These are phyloP conservation scores for Pyxicephalus adspersus DNA, from an alignment of 2,113 vertebrate species.

Conservation along the genomic window DNA sequence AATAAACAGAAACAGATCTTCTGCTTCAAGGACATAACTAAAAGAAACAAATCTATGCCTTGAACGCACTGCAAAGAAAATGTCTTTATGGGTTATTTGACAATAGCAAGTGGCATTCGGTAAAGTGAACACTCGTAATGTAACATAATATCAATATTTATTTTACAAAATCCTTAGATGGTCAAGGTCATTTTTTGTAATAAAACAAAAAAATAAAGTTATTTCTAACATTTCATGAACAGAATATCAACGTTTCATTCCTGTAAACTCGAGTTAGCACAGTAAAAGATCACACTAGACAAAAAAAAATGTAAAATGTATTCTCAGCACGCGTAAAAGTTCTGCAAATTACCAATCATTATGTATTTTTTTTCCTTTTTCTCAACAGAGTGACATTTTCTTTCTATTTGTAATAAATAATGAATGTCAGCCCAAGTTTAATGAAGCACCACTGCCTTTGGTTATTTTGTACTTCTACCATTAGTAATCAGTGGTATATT, in stretches of 20 bases:
- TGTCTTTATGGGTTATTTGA: no score
- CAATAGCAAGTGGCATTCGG: no score
- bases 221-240: background rate
- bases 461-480: slow-evolving; percentile 45
- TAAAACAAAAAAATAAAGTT: background rate
- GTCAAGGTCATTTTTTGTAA: background rate
- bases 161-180: no score
- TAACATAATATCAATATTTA: background rate
- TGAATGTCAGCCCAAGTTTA: slow-evolving; percentile 46
- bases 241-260: background rate
- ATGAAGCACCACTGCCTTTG: slow-evolving; percentile 45
- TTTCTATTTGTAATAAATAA: slow-evolving; percentile 46
- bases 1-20: no score
- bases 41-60: no score
- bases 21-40: no score
- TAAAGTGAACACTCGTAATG: background rate
- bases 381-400: slow-evolving; percentile 36
- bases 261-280: background rate
- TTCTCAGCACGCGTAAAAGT: slow-evolving; percentile 45
- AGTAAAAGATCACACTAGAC: slow-evolving; percentile 25
- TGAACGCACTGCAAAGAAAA: no score
- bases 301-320: slow-evolving; percentile 43
- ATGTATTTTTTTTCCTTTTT: slow-evolving; percentile 21
- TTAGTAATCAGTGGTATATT: slow-evolving; percentile 44
- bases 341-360: slow-evolving; percentile 50